Base-by-base conservation (phyloP, 1,140 invertebrate genomes). In the Magallana ariakensis region DNA sequence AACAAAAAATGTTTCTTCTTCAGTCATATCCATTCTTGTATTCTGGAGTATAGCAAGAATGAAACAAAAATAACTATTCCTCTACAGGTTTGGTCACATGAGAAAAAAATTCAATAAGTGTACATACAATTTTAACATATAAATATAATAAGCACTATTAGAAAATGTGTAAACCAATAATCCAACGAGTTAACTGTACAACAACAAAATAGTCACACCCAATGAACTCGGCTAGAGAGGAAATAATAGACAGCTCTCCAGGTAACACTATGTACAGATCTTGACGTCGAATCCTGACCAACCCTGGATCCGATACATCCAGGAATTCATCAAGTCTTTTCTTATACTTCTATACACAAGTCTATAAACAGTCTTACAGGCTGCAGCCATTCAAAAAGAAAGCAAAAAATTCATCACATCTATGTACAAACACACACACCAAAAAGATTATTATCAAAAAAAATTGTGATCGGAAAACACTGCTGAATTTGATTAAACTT, bases 111-210 rank as follows among this genome's bases (percentile, higher is more conserved):
- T 26, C 22, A 75, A 13, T 26, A 26, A 75, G 16, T 16, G 58
- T 62, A 62, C 66, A 75, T 75, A 22, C 66, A 75, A 46, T 75
- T 26, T 75, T 26, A 75, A 75, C 66, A 75, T 19, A 26, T 75
- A 75, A 66, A 66, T 75, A 22, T 33, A 75, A 75, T 75, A 26
- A 75, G 66, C 66, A 75, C 66, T 33, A 75, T 33, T 75, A 75
- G 66, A 33, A 75, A 75, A 75, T 75, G 33, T 26, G 33, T 75
- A 13, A 75, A 75, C 66, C 22, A 11, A 26, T 19, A 75, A 75
- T 75, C 66, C 66, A 75, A 75, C 22, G 58, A 11, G 15, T 13
- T 75, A 75, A 75, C 22, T 75, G 66, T 75, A 75, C 66, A 75
- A 75, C 26, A 75, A 75, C 33, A 46, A 33, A 75, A 75, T 33